These are phyloP conservation scores for Actinernus sp. DNA, from an alignment of 92 coral and sea anemone species.

Conservation along the genomic window DNA sequence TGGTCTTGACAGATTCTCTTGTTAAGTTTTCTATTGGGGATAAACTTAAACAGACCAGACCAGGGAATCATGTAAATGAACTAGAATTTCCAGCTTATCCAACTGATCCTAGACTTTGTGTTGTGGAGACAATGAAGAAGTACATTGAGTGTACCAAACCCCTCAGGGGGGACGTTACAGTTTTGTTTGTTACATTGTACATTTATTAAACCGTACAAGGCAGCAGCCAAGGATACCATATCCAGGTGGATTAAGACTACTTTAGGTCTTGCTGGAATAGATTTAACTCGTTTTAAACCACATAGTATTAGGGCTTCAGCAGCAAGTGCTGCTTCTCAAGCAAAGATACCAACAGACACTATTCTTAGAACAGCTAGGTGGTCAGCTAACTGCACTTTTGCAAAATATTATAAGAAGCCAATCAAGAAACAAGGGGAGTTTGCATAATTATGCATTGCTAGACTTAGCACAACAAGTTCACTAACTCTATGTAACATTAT, in stretches of 20 bases:
- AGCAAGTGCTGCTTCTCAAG: slow-evolving; percentile 35
- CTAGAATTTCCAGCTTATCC: slow-evolving; percentile 33
- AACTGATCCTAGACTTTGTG: slow-evolving; percentile 27
- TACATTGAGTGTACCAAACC: slow-evolving; percentile 38
- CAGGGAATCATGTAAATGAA: slow-evolving; percentile 44
- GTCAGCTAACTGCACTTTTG: slow-evolving; percentile 52
- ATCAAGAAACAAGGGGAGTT: slow-evolving; percentile 36
- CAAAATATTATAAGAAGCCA: slow-evolving; percentile 53
- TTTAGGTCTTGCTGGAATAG: slow-evolving; percentile 34
- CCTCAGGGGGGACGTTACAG: slow-evolving; percentile 10
- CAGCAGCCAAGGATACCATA: slow-evolving; percentile 54
- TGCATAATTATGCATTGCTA: slow-evolving; percentile 21
- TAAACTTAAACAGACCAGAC: slow-evolving; percentile 50
- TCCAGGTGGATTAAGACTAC: slow-evolving; percentile 55
- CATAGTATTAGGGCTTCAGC: slow-evolving; percentile 35
- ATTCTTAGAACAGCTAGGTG: slow-evolving; percentile 48
- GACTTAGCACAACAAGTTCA: slow-evolving; percentile 21
- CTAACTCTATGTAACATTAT: too few relatives aligned
- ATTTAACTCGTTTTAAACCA: slow-evolving; percentile 33
- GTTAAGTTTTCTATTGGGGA: slow-evolving; percentile 49
- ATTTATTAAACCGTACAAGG: slow-evolving; percentile 41
- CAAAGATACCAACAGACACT: slow-evolving; percentile 34
- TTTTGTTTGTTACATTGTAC: slow-evolving; percentile 56
- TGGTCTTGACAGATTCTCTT: slow-evolving; percentile 14
- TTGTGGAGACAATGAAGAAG: slow-evolving; percentile 21